phyloP scores from a whole-genome alignment of 2,888 invertebrate genomes.

The Blera fallax region DNA sequence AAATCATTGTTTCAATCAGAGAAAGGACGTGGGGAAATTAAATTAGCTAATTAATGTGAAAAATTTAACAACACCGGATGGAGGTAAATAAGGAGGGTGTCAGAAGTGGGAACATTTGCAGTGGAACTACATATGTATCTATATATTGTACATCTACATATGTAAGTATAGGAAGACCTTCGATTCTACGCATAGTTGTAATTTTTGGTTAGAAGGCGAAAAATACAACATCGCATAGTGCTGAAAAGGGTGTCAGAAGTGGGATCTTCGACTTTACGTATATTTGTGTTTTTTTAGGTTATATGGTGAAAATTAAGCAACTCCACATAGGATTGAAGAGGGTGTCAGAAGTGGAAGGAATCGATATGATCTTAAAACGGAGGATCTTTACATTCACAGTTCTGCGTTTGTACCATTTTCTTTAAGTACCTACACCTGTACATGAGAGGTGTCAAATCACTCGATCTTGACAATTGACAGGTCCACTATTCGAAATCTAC shows the following conservation, averaged over 20 bases:
- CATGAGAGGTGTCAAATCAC: too few relatives aligned
- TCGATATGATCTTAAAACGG: not conserved
- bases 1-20: not conserved
- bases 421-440: too few relatives aligned
- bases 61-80: not conserved
- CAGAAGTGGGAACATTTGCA: not conserved
- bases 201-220: not conserved
- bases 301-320: not conserved
- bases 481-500: too few relatives aligned
- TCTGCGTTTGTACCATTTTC: too few relatives aligned
- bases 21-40: not conserved
- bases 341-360: not conserved
- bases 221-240: not conserved
- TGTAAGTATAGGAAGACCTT: too few relatives aligned
- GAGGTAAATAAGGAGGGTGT: not conserved
- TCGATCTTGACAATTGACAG: too few relatives aligned
- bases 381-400: too few relatives aligned
- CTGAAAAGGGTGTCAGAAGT: not conserved
- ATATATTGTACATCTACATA: too few relatives aligned
- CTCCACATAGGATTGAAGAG: not conserved
- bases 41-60: not conserved
- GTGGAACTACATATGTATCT: too few relatives aligned
- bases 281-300: too few relatives aligned
- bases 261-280: too few relatives aligned
- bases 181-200: not conserved